Base-by-base conservation (phyloP, 2,113 vertebrate species). In the Tupaia chinensis region DNA sequence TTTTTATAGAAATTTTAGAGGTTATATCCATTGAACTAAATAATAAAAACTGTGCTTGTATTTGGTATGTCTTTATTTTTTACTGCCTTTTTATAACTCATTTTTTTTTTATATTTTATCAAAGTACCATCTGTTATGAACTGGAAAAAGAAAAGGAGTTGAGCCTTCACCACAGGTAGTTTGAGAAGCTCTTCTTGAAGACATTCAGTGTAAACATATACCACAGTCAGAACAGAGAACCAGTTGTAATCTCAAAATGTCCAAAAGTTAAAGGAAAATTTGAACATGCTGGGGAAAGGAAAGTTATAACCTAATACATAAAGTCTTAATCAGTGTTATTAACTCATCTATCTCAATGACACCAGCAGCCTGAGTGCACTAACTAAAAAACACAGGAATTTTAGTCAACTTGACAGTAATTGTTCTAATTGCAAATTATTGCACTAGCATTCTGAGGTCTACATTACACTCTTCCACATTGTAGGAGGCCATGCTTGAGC, bases 321-420 rank as follows among this genome's bases (percentile, higher is more conserved):
- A 85, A 89, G 65, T 80, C 27, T 61, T 89, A 76, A 65, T 79
- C 3, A 12, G 54, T 85, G 32, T 81, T 93, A 86, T 87, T 96
- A 96, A 87, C 20, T 87, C 53, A 83, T 92, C 63, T 92, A 27
- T 92, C 54, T 96, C 44, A 32, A 17, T 92, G 27, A 76, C 56
- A 87, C n/a, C 63, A 92, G 58, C 4, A 89, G 29, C 58, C 25
- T 82, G 61, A 11, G 4, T 69, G 12, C 23, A 44, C n/a, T 86
- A 73, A 77, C n/a, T 79, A 87, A 91, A 92, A 89, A 56, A 92
- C 60, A 85, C 4, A 93, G n/a, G n/a, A 69, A 95, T 90, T 95
- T 88, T 73, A 90, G 78, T 95, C 84, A 92, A 85, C 20, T 78
- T 87, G 90, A 95, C 58, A 93, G 68, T 84, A 77, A 90, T 25